Percentiles rank a stretch among this genome's conserved stretches.
Conservation (phyloP, 2,113 vertebrate genomes). For the Aphelocoma coerulescens region DNA sequence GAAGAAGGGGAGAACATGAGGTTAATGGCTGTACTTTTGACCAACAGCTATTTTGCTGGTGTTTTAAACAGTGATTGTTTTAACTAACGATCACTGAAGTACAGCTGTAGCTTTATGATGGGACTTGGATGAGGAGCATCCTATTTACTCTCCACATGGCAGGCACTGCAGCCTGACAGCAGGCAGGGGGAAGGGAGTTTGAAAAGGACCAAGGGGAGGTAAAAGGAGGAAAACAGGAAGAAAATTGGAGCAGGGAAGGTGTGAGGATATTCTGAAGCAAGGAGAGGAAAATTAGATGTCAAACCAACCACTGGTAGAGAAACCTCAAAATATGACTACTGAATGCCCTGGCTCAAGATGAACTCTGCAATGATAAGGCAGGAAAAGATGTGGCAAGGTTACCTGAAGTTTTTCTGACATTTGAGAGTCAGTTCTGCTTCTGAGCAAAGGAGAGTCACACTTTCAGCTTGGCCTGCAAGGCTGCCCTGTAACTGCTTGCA, state of each 20-base stretch:
- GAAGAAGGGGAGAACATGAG: background rate
- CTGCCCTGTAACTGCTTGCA: background rate
- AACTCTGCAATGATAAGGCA: background rate
- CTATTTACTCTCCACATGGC: background rate
- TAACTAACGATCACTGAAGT: background rate
- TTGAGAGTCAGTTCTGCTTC: background rate
- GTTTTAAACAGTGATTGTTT: background rate
- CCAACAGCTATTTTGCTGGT: background rate
- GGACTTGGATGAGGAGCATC: background rate
- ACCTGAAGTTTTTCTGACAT: background rate
- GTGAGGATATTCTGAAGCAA: background rate
- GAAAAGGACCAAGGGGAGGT: background rate
- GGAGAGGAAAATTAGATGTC: background rate
- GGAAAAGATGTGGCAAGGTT: background rate
- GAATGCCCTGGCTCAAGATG: background rate
- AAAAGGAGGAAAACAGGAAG: background rate
- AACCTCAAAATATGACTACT: background rate
- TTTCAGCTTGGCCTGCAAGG: background rate
- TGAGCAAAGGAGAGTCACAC: background rate
- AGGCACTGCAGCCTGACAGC: background rate
- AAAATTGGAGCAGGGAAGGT: background rate
- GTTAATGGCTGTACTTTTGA: constrained; percentile 31
- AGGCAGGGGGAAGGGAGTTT: background rate
- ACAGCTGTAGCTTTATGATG: background rate
- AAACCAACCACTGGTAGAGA: background rate